Conservation (phyloP, 2,888 invertebrate genomes). For the Caradrina kadenii region DNA sequence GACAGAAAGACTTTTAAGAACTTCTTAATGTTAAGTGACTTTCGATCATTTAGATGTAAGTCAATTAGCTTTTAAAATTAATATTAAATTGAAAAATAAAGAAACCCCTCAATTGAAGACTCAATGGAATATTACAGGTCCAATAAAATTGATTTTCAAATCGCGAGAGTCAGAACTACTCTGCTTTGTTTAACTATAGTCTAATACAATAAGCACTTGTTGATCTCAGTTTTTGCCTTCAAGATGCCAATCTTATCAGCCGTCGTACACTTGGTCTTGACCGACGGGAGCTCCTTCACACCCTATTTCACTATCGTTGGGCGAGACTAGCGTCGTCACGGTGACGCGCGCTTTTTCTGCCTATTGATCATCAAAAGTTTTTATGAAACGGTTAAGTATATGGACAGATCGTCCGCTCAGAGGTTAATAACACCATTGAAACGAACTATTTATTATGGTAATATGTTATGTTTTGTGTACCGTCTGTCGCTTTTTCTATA, state of each 20-base stretch:
- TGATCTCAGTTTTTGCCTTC: conserved; percentile 41
- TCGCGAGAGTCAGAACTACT: not conserved
- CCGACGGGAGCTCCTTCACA: conserved; percentile 44
- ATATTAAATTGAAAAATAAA: not conserved
- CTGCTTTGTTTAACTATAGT: conserved; percentile 12
- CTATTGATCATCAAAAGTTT: conserved; percentile 61
- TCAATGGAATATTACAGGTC: not conserved
- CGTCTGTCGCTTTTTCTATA: conserved; percentile 34
- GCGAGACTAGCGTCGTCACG: conserved; percentile 45
- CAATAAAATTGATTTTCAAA: conserved; percentile 1
- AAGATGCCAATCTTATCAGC: conserved; percentile 51
- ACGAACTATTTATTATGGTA: conserved; percentile 62
- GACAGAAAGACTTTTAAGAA: not conserved
- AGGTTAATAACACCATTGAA: conserved; percentile 64
- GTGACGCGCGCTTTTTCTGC: conserved; percentile 56
- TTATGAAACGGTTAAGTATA: conserved; percentile 56
- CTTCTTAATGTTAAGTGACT: not conserved
- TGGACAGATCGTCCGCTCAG: conserved; percentile 54
- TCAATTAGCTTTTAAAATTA: not conserved
- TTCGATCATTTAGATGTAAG: not conserved
- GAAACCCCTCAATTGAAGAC: not conserved
- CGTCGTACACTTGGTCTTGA: conserved; percentile 53
- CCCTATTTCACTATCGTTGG: conserved; percentile 65
- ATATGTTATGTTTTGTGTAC: conserved; percentile 56
- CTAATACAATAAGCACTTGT: conserved; percentile 45